Evolutionary conservation across 2,113 vertebrate species (phyloP), one percentile per base, ranked within the genome.

Genomic region (Galemys pyrenaicus): DNA sequence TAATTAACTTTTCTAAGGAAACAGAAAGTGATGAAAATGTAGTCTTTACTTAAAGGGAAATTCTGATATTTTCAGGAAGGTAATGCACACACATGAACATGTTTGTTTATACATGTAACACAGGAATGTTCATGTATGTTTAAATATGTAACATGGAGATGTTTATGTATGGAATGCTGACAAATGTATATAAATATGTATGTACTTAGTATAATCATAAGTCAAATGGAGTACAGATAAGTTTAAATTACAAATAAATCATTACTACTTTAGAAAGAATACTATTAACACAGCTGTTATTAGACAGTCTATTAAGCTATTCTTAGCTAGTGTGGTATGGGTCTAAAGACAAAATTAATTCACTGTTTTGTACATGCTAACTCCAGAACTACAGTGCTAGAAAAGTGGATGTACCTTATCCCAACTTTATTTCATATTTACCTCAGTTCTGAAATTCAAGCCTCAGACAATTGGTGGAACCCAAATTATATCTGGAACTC

Each of bases 311-410:
- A 71, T 78, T 91, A 82, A 92, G 82, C 37, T 80, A 60, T 51
- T 30, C 32, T 77, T 44, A 54, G 5, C 9, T 86, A 95, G 24
- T 84, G 17, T 81, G 74, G 81, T 9, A 88, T 30, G 6, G 9
- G n/a, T 49, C 30, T 65, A 32, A 60, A 93, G 58, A 89, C 4
- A 68, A 89, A 95, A 96, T 51, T 8, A 94, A 64, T 87, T 94
- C 35, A 30, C 9, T 80, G 12, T 68, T 35, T 74, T 87, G 68
- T 39, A 93, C n/a, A 73, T 16, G 15, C 24, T 37, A 7, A 19
- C 22, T 92, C 39, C 44, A 88, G 39, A 92, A 89, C 28, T 37
- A 79, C 28, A 91, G 58, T 17, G 10, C 17, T 6, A 67, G 41
- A 16, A 65, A 88, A 94, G 51, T 60, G 26, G 13, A 93, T 88